Conservation (phyloP, 2,888 invertebrate species). For the Chrysolina haemoptera region DNA sequence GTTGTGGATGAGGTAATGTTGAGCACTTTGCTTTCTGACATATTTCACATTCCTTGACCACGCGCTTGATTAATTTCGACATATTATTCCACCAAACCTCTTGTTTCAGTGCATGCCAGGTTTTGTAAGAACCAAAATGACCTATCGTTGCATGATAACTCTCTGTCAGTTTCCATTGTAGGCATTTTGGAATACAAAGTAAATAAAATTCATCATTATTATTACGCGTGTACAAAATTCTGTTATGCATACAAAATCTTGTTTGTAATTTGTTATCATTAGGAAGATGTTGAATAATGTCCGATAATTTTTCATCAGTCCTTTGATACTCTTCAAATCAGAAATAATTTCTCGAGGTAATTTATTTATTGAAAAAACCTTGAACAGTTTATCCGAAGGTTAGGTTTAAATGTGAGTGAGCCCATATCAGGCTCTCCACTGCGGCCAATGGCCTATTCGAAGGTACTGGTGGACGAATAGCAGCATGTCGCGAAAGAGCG, state of each 20-base stretch:
- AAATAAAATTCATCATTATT: not conserved
- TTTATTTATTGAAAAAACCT: not conserved
- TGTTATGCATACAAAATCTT: not conserved
- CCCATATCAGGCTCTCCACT: too few relatives aligned
- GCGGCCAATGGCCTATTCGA: too few relatives aligned
- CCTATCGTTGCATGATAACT: not conserved
- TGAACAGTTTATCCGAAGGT: slow-evolving; percentile 9
- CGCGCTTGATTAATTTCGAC: not conserved
- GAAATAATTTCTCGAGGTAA: not conserved
- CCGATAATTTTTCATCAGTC: too few relatives aligned
- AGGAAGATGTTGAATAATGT: not conserved
- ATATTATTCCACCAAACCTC: slow-evolving; percentile 22
- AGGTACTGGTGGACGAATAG: not conserved
- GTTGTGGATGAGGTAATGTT: not conserved
- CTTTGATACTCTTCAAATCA: not conserved
- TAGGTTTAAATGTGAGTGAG: too few relatives aligned
- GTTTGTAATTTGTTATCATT: not conserved
- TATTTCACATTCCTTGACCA: not conserved
- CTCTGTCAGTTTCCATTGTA: not conserved
- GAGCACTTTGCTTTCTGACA: not conserved
- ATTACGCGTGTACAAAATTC: not conserved
- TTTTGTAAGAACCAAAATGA: too few relatives aligned
- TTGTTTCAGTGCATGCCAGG: too few relatives aligned
- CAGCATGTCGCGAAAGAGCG: slow-evolving; percentile 31
- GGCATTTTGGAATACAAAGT: slow-evolving; percentile 8